These are phyloP conservation scores for Cottus gobio DNA, from an alignment of 2,113 vertebrate species.

Conservation along the genomic window DNA sequence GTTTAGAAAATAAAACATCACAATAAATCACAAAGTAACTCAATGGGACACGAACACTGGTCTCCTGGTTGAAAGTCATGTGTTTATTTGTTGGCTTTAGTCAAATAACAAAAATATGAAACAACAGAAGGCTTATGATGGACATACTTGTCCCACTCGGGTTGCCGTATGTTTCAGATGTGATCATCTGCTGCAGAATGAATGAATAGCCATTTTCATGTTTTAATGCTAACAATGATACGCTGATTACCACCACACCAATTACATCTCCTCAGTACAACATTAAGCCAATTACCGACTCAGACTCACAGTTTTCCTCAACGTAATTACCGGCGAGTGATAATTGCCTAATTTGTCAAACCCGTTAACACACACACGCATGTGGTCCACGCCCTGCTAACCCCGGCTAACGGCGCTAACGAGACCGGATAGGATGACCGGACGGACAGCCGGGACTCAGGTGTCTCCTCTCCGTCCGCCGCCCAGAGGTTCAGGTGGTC, in stretches of 20 bases:
- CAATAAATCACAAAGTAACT: too few species aligned
- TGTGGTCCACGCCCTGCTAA: constrained; percentile 19
- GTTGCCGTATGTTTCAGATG: background rate
- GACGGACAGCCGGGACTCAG: constrained; percentile 60
- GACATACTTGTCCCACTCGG: background rate
- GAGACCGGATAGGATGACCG: constrained; percentile 20
- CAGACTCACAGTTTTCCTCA: background rate
- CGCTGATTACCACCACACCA: background rate
- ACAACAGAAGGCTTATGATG: background rate
- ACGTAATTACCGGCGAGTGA: background rate
- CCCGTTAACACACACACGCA: background rate
- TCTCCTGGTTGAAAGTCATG: too few species aligned
- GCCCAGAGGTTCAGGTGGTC: constrained; percentile 62
- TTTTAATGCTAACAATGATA: background rate
- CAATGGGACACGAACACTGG: too few species aligned
- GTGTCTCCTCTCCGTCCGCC: constrained; percentile 39
- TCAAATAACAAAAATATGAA: too few species aligned
- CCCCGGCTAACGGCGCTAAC: constrained; percentile 8
- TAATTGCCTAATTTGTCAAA: constrained; percentile 13
- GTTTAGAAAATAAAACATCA: too few species aligned
- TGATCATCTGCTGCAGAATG: background rate
- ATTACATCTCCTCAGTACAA: background rate
- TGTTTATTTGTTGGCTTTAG: too few species aligned
- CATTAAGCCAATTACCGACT: background rate
- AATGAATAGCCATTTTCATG: background rate